Percentiles rank a stretch among this genome's conserved stretches.
These are phyloP conservation scores for Calameuta pallipes DNA, from an alignment of 2,888 invertebrate species.

Conservation along the genomic window DNA sequence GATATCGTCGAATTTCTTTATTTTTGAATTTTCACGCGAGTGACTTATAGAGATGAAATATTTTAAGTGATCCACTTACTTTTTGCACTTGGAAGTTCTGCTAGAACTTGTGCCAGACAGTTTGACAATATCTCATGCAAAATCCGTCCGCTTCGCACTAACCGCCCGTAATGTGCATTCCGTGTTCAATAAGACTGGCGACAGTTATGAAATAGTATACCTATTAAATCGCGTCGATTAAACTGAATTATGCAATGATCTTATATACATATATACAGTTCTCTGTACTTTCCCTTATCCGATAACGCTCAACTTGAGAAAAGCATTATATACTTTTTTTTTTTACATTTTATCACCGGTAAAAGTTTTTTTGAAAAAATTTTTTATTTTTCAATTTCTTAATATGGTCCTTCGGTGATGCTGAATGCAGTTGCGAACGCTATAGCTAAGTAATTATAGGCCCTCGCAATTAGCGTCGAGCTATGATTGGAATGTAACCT, in stretches of 20 bases:
- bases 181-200: slow-evolving; percentile 13
- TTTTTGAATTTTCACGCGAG: background rate
- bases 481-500: slow-evolving; percentile 34
- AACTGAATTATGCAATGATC: slow-evolving; percentile 44
- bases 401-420: background rate
- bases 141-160: background rate
- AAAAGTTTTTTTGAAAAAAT: background rate
- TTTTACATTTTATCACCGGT: background rate
- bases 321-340: background rate
- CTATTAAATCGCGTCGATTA: slow-evolving; percentile 26
- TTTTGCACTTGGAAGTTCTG: background rate
- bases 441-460: background rate
- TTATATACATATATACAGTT: background rate
- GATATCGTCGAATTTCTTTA: background rate
- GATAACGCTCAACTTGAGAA: background rate
- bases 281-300: background rate
- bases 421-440: background rate
- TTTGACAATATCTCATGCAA: background rate
- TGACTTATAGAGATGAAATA: background rate
- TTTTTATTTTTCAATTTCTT: background rate
- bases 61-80: background rate
- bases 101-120: background rate
- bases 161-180: slow-evolving; percentile 25
- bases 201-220: background rate
- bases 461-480: slow-evolving; percentile 15